Evolutionary conservation across 2,888 invertebrate genomes (phyloP), one percentile per base, ranked within the genome.

Genomic region (Euclidia mi): DNA sequence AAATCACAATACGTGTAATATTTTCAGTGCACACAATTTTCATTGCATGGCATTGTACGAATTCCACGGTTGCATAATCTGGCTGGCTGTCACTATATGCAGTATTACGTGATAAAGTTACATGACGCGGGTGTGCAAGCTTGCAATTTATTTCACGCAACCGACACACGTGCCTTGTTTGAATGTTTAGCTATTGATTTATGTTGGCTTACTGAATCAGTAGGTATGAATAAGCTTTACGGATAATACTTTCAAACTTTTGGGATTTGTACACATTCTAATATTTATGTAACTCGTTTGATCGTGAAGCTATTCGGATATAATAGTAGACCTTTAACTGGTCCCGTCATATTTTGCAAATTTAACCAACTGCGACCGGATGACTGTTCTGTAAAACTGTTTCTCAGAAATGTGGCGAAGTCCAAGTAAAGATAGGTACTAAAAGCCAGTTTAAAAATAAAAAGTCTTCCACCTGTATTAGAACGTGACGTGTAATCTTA

Each of bases 61-160:
- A 45, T 38, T 25, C 32, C 44, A 20, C 14, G 44, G 38, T 32
- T 2, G 38, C 44, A 45, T 45, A 44, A 45, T 51, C 38, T 38
- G 17, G 31, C 29, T 7, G 0, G 32, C 40, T 51, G 25, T 51
- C 51, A 51, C 38, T 51, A 44, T 11, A 38, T 32, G 15, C 31
- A 43, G n/a, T 18, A 37, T 38, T 44, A 44, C 44, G 20, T 50
- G 31, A 47, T 64, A 40, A 57, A 56, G 37, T 47, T 65, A 35
- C 17, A 41, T 18, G 20, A 29, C 35, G 10, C 25, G n/a, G 25
- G 11, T 51, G 25, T 34, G 45, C 11, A 49, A 20, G 46, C 29
- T 47, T 9, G 32, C 41, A 41, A 48, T 55, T 53, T 49, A 41
- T 48, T 48, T 42, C 56, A 48, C 41, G 45, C 37, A 40, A 56